Evolutionary conservation across 2,888 invertebrate genomes (phyloP).

Genomic region (Lasioglossum pauxillum): DNA sequence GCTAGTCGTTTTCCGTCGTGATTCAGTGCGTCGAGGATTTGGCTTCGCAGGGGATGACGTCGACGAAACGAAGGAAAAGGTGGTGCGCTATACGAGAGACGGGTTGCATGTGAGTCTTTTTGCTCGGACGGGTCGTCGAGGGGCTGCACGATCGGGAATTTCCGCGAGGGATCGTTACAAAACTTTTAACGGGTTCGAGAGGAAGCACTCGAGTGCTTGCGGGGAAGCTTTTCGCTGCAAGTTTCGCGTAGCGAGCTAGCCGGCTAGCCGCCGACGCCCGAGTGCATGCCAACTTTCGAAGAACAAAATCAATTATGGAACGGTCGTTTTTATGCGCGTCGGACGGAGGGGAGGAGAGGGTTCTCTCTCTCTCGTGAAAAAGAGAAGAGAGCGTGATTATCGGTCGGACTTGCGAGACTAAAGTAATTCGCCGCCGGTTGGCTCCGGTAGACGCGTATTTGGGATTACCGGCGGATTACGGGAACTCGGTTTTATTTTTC

Average conservation of each 20-base stretch:
- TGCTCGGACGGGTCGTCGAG: constrained; percentile 36
- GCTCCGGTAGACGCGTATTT: constrained; percentile 53
- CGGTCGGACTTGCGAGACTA: constrained; percentile 74
- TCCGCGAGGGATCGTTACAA: constrained; percentile 78
- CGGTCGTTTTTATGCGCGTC: constrained; percentile 74
- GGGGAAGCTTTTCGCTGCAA: constrained; percentile 65
- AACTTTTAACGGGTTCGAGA: constrained; percentile 82
- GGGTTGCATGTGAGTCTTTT: constrained; percentile 41
- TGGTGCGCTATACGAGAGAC: background rate
- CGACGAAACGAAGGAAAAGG: background rate
- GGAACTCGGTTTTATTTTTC: constrained; percentile 58
- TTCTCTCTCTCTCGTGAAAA: background rate
- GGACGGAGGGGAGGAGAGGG: constrained; percentile 11
- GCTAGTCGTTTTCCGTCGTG: background rate
- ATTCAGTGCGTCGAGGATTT: background rate
- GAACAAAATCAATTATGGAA: constrained; percentile 82
- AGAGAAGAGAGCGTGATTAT: constrained; percentile 68
- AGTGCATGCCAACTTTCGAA: constrained; percentile 78
- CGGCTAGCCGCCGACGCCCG: constrained; percentile 28
- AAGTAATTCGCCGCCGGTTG: constrained; percentile 71
- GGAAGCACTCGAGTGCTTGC: constrained; percentile 63
- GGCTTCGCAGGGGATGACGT: background rate
- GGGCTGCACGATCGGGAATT: constrained; percentile 76
- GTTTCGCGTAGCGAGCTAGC: constrained; percentile 70
- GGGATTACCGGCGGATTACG: constrained; percentile 70